Evolutionary conservation across 2,888 invertebrate genomes (phyloP), one percentile per base, ranked within the genome.

Genomic region (Melinopterus prodromus): DNA sequence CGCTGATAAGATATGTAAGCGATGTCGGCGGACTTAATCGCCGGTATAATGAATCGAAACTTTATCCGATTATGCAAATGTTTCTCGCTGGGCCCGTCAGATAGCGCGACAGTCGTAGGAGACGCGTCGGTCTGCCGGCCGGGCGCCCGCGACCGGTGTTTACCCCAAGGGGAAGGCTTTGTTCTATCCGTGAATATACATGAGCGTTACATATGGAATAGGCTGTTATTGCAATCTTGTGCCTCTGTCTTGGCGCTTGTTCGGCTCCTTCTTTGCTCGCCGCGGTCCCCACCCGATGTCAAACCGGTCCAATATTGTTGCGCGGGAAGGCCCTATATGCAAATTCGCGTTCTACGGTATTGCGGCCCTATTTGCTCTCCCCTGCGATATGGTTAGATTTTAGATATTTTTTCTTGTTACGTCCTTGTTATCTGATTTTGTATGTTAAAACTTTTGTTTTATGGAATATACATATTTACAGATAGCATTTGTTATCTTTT

Each of bases 51-150:
- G 87, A 88, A 87, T 86, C 86, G 85, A 84, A 85, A 85, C 86
- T 87, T 88, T 87, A 89, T 88, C 88, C 88, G 89, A 88, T 89
- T 89, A 89, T 89, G 89, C 87, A 88, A 89, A 89, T 89, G 86
- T 86, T 84, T 84, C 80, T 84, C 85, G 84, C 88, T 89, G 88
- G 86, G 86, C 84, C 86, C 86, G 85, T 84, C 85, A 88, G 89
- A 88, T 89, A 89, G 87, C 79, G 78, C 70, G 76, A 78, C 37
- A 77, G 79, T 75, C 77, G 71, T 69, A 70, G 53, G 80, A 53
- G 70, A 77, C 77, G 79, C 80, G 69, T 53, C 77, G 79, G 16
- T 79, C 81, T 82, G 81, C 82, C 79, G 83, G 84, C 84, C 83
- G 84, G 85, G 83, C 82, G 82, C 84, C 85, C 85, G 86, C 86